Evolutionary conservation across 2,113 vertebrate species (phyloP).

Genomic region (Chaenocephalus aceratus): DNA sequence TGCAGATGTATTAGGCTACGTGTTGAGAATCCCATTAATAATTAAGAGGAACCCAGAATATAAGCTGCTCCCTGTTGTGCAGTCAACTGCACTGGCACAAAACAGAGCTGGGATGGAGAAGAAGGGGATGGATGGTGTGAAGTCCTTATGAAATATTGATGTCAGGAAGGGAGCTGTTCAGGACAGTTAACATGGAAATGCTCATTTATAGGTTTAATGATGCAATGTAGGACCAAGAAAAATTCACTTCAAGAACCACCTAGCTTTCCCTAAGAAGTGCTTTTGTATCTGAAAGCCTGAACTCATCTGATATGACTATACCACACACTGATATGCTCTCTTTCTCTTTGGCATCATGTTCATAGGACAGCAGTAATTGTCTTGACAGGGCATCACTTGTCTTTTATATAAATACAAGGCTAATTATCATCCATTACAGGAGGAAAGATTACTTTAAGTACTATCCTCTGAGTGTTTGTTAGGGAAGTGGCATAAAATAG

Average conservation of each 20-base stretch:
- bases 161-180: constrained; percentile 57
- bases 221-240: constrained; percentile 16
- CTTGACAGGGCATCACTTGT: constrained; percentile 33
- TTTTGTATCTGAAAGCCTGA: constrained; percentile 7
- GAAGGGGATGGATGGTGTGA: constrained; percentile 64
- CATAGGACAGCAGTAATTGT: constrained; percentile 35
- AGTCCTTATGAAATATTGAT: constrained; percentile 81
- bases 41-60: constrained; percentile 73
- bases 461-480: constrained; percentile 55
- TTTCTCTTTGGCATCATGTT: constrained; percentile 10
- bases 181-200: constrained; percentile 60
- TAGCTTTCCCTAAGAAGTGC: background rate
- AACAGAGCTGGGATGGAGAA: constrained; percentile 56
- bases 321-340: background rate
- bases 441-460: constrained; percentile 49
- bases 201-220: constrained; percentile 55
- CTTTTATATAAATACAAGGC: constrained; percentile 46
- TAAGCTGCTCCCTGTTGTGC: constrained; percentile 76
- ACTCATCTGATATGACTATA: background rate
- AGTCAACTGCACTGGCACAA: constrained; percentile 71
- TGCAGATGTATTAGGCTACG: constrained; percentile 64
- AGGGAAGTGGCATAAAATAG: constrained; percentile 66
- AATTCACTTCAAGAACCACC: background rate
- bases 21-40: constrained; percentile 71
- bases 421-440: constrained; percentile 54